Percentiles rank a stretch among this genome's conserved stretches.
Evolutionary conservation across 2,797 vertebrate species (phyloP).

Genomic region (Eleutherodactylus coqui): DNA sequence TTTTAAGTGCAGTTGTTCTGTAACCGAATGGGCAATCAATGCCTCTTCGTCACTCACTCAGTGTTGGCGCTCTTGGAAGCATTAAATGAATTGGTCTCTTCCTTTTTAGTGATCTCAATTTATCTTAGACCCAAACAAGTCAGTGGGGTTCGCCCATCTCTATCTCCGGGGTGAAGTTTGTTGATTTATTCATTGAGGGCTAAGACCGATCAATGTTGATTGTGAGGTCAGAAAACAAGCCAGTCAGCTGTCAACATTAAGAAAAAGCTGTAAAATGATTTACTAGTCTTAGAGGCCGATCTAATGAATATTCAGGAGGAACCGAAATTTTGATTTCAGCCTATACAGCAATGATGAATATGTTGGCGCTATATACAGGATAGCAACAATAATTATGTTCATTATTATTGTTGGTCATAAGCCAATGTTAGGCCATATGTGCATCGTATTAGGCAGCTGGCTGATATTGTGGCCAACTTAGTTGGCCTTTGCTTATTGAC

Average conservation of each 20-base stretch:
- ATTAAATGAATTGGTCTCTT: background rate
- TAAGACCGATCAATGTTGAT: background rate
- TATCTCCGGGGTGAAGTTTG: background rate
- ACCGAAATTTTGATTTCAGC: background rate
- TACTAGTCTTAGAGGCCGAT: background rate
- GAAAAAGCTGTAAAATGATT: background rate
- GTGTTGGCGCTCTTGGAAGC: background rate
- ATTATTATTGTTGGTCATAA: constrained; percentile 34
- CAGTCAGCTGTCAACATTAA: background rate
- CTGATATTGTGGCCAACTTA: constrained; percentile 15
- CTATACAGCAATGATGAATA: constrained; percentile 24
- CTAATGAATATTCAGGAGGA: background rate
- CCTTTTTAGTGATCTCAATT: background rate
- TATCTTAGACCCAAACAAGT: background rate
- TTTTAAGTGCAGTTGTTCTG: too few relatives aligned
- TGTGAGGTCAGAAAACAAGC: background rate
- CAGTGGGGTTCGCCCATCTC: background rate
- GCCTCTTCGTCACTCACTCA: too few relatives aligned
- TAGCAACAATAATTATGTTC: constrained; percentile 23
- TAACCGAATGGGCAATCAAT: too few relatives aligned
- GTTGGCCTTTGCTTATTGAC: background rate
- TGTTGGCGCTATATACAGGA: constrained; percentile 22
- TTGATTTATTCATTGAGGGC: background rate
- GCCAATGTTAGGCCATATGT: constrained; percentile 34
- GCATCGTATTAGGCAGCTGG: constrained; percentile 21